Conservation (phyloP, 2,888 invertebrate species). For the Hesperia comma region DNA sequence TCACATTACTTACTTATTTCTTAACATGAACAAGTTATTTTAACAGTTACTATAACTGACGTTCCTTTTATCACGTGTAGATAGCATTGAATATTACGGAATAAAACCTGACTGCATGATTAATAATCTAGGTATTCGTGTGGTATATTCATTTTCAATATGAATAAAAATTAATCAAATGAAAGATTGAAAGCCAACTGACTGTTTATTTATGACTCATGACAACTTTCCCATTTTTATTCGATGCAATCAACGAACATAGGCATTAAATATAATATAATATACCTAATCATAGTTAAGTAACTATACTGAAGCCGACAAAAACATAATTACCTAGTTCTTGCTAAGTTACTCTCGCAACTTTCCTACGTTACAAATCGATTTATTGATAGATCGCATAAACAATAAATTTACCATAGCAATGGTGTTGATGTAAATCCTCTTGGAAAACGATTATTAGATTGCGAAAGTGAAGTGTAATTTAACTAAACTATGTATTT, state of each 20-base stretch:
- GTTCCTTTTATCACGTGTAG: slow-evolving; percentile 29
- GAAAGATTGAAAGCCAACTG: slow-evolving; percentile 1
- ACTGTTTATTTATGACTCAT: neutral
- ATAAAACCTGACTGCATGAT: neutral
- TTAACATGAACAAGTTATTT: no score
- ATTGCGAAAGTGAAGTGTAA: slow-evolving; percentile 30
- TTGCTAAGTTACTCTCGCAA: slow-evolving; percentile 44
- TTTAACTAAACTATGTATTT: slow-evolving; percentile 17
- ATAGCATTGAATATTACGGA: slow-evolving; percentile 8
- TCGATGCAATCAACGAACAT: neutral
- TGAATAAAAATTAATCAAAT: slow-evolving; percentile 12
- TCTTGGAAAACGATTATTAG: slow-evolving; percentile 27
- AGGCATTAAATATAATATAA: slow-evolving; percentile 11
- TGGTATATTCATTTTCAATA: neutral
- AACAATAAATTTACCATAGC: slow-evolving; percentile 38
- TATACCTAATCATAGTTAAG: slow-evolving; percentile 10
- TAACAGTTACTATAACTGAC: slow-evolving; percentile 35
- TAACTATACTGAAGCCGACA: slow-evolving; percentile 20
- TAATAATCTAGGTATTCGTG: no score
- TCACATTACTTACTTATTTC: no score
- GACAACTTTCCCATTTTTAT: neutral
- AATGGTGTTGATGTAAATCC: slow-evolving; percentile 39
- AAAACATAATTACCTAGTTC: slow-evolving; percentile 40
- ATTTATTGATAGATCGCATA: slow-evolving; percentile 22
- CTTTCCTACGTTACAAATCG: slow-evolving; percentile 51